phyloP scores from a whole-genome alignment of 2,888 invertebrate species.

The Rhagonycha lutea region DNA sequence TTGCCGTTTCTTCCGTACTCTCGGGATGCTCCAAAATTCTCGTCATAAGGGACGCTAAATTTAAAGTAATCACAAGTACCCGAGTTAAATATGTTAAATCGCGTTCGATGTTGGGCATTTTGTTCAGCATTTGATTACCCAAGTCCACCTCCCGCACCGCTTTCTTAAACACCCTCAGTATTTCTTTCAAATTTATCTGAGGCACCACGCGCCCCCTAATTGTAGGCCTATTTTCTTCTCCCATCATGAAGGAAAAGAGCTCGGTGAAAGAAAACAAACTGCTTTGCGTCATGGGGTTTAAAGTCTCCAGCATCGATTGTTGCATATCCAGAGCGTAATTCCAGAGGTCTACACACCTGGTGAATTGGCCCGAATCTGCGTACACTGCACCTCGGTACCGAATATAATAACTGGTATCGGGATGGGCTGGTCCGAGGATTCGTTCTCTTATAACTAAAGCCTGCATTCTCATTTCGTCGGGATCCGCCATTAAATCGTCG shows the following conservation, averaged over 20 bases:
- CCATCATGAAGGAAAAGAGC: conserved; percentile 92
- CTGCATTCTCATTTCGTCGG: conserved; percentile 97
- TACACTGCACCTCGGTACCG: conserved; percentile 75
- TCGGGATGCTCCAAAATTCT: conserved; percentile 60
- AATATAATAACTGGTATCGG: conserved; percentile 96
- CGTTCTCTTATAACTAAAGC: conserved; percentile 89
- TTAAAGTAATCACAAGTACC: conserved; percentile 83
- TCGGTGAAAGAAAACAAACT: conserved; percentile 94
- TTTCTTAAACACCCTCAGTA: conserved; percentile 81
- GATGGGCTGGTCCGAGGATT: conserved; percentile 90
- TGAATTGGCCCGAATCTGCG: conserved; percentile 91
- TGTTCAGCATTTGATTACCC: conserved; percentile 65
- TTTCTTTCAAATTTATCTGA: conserved; percentile 79
- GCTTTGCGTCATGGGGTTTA: conserved; percentile 94
- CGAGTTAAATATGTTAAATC: conserved; percentile 81
- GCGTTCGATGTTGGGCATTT: conserved; percentile 66
- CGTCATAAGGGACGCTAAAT: conserved; percentile 78
- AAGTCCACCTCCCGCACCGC: conserved; percentile 77
- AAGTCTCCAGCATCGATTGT: conserved; percentile 87
- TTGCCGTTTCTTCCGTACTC: conserved; percentile 48
- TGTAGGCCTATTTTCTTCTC: conserved; percentile 74
- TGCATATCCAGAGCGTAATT: conserved; percentile 97
- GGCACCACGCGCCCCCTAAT: conserved; percentile 70
- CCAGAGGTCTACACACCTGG: conserved; percentile 92
- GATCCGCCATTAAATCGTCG: conserved; percentile 87